Percentiles rank a stretch among this genome's conserved stretches.
Conservation (phyloP, 2,888 invertebrate species). For the Papilio gigon region DNA sequence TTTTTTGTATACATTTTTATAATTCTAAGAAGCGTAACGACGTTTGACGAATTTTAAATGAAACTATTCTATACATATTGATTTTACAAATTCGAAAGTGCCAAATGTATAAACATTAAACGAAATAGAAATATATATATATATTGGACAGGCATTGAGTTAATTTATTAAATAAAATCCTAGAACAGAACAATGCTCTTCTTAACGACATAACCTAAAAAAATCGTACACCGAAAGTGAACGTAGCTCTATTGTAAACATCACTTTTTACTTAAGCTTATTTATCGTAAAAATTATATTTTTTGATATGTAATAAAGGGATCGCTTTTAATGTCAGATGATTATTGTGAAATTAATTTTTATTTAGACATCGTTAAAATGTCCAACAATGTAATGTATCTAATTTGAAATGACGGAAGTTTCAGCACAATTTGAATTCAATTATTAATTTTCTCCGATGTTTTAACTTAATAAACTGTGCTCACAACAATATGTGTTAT, state of each 20-base stretch:
- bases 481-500: neutral
- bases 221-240: constrained; percentile 61
- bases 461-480: neutral
- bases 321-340: constrained; percentile 50
- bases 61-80: neutral
- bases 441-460: neutral
- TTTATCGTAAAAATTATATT: constrained; percentile 59
- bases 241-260: constrained; percentile 59
- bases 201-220: constrained; percentile 48
- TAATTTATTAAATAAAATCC: neutral
- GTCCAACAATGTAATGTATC: neutral
- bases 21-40: constrained; percentile 70
- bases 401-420: neutral
- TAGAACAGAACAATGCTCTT: neutral
- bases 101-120: constrained; percentile 1
- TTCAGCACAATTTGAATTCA: neutral
- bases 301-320: constrained; percentile 55
- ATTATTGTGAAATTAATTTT: constrained; percentile 36
- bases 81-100: neutral
- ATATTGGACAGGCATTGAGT: constrained; percentile 12
- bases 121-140: neutral
- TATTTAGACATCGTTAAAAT: neutral
- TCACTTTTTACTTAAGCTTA: constrained; percentile 60
- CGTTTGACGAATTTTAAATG: constrained; percentile 53
- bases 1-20: constrained; percentile 65